phyloP scores from a whole-genome alignment of 2,113 vertebrate species.

The Corynorhinus townsendii region DNA sequence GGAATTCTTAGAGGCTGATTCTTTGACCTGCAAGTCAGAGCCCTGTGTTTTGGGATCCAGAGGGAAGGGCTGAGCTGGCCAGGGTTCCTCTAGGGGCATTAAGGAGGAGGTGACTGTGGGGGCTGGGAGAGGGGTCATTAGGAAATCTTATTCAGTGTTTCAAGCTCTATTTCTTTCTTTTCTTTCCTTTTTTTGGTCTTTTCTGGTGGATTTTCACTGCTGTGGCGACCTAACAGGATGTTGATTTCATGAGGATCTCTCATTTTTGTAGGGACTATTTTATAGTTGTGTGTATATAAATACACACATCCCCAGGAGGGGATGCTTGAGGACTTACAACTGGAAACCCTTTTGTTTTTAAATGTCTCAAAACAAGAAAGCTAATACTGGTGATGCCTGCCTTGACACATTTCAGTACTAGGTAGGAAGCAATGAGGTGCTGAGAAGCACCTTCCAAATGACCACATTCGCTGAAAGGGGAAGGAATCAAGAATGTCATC shows the following conservation, averaged over 20 bases:
- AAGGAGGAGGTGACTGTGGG: neutral
- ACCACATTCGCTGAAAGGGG: neutral
- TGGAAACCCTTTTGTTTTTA: neutral
- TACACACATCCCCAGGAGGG: neutral
- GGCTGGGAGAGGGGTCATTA: neutral
- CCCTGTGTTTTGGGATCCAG: neutral
- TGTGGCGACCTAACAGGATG: neutral
- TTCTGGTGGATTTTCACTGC: neutral
- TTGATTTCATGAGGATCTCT: neutral
- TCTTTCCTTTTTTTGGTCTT: neutral
- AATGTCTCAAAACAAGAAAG: neutral
- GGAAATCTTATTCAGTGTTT: neutral
- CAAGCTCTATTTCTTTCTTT: neutral
- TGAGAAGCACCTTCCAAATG: neutral
- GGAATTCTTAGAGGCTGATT: neutral
- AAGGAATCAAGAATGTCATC: neutral
- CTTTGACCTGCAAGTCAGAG: neutral
- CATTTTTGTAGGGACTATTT: conserved; percentile 20
- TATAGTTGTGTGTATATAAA: neutral
- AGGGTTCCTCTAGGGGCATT: rapidly evolving
- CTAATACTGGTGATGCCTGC: neutral
- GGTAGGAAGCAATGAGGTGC: neutral
- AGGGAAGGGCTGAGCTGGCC: neutral
- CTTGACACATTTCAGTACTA: neutral
- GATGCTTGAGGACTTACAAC: neutral